Percentiles rank a stretch among this genome's conserved stretches.
Evolutionary conservation across 2,797 vertebrate species (phyloP).

Genomic region (Menidia menidia): DNA sequence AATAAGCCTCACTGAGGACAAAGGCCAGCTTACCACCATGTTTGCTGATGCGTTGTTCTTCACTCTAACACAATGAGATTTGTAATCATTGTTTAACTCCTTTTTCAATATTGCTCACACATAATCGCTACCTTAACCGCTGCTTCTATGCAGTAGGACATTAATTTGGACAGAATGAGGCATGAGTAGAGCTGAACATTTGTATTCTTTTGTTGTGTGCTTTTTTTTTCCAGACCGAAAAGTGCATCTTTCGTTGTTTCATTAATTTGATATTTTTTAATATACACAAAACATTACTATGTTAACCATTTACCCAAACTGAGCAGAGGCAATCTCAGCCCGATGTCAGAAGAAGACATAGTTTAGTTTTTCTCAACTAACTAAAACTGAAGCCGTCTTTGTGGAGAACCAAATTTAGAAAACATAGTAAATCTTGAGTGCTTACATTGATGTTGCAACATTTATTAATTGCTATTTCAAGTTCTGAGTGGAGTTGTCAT

Average conservation of each 20-base stretch:
- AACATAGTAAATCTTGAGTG: too few relatives aligned
- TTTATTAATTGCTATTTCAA: too few relatives aligned
- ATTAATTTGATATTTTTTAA: background rate
- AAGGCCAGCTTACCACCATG: conserved; percentile 63
- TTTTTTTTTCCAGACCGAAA: background rate
- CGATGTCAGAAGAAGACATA: too few relatives aligned
- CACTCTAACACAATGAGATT: conserved; percentile 66
- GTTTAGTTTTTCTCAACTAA: too few relatives aligned
- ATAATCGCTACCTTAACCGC: conserved; percentile 33
- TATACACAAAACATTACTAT: background rate
- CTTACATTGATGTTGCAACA: too few relatives aligned
- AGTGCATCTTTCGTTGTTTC: background rate
- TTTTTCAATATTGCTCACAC: conserved; percentile 49
- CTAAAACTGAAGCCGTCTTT: too few relatives aligned
- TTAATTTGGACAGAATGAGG: conserved; percentile 41
- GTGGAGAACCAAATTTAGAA: too few relatives aligned
- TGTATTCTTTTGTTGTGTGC: conserved; percentile 5
- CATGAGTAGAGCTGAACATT: conserved; percentile 42
- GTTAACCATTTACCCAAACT: background rate
- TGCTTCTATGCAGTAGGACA: conserved; percentile 30
- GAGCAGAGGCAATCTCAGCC: background rate
- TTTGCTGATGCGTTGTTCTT: conserved; percentile 71
- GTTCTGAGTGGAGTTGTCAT: too few relatives aligned
- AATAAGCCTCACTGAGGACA: conserved; percentile 66
- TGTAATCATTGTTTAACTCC: conserved; percentile 70